Evolutionary conservation across 2,797 vertebrate genomes (phyloP).

Genomic region (Lindbergichthys nudifrons): DNA sequence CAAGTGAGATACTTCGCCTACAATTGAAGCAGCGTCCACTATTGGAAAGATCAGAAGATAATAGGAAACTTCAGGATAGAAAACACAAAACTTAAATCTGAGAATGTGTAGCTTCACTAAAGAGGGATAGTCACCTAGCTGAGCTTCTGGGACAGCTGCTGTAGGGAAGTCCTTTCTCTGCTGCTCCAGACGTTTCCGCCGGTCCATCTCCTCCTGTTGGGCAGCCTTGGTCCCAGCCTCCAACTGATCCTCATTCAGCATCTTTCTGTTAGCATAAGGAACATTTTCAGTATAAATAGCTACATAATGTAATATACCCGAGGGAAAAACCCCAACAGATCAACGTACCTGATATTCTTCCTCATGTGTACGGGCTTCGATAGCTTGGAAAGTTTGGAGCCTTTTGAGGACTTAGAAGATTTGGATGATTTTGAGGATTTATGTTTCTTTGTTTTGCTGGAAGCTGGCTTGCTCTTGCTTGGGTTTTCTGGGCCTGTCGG

Average conservation of each 20-base stretch:
- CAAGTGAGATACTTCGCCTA: conserved; percentile 89
- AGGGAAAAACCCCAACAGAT: not conserved
- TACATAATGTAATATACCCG: not conserved
- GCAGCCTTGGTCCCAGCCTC: conserved; percentile 98
- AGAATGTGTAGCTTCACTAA: not conserved
- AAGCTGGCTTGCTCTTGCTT: conserved; percentile 79
- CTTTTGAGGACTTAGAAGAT: conserved; percentile 81
- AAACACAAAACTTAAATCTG: not conserved
- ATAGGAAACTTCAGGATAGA: conserved; percentile 12
- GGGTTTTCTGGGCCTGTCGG: conserved; percentile 73
- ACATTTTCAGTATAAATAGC: conserved; percentile 1
- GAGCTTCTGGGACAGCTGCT: conserved; percentile 85
- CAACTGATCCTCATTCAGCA: conserved; percentile 96
- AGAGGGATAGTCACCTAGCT: conserved; percentile 83
- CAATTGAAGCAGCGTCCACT: conserved; percentile 88
- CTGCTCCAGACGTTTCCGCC: conserved; percentile 95
- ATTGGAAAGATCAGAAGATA: conserved; percentile 34
- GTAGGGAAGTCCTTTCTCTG: conserved; percentile 94
- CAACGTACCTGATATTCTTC: conserved; percentile 94
- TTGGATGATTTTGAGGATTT: conserved; percentile 77
- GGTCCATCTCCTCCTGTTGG: conserved; percentile 97
- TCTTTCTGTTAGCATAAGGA: conserved; percentile 85
- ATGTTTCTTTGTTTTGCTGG: conserved; percentile 89
- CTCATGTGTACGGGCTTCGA: conserved; percentile 94
- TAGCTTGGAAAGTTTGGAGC: conserved; percentile 77